Conservation (phyloP, 2,113 vertebrate genomes). For the Oryzias melastigma region DNA sequence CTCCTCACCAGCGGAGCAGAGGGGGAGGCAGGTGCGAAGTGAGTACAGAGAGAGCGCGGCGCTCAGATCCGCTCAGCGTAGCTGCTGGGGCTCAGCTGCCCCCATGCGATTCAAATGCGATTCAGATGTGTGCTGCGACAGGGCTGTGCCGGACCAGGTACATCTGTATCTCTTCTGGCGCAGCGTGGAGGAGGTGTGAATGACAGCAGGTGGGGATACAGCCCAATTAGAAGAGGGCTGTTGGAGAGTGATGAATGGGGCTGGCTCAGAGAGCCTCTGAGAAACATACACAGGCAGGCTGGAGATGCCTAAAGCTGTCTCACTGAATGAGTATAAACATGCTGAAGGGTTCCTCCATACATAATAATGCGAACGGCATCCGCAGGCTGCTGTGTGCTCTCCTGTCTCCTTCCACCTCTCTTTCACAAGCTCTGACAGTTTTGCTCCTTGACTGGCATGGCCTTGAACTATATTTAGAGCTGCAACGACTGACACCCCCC, state of each 20-base stretch:
- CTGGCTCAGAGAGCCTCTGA: slow-evolving; percentile 66
- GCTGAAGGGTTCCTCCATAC: slow-evolving; percentile 63
- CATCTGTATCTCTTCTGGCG: slow-evolving; percentile 72
- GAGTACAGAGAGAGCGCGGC: slow-evolving; percentile 30
- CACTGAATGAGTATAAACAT: slow-evolving; percentile 76
- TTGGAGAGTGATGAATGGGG: slow-evolving; percentile 78
- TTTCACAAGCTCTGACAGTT: slow-evolving; percentile 66
- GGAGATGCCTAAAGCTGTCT: slow-evolving; percentile 75
- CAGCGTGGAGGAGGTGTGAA: slow-evolving; percentile 68
- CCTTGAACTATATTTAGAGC: slow-evolving; percentile 69
- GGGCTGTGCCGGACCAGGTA: slow-evolving; percentile 57
- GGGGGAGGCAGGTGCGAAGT: slow-evolving; percentile 47
- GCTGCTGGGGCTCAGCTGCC: slow-evolving; percentile 59
- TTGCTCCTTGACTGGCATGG: slow-evolving; percentile 58
- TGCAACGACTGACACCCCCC: slow-evolving; percentile 38
- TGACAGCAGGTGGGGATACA: slow-evolving; percentile 78
- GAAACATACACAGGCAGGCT: slow-evolving; percentile 62
- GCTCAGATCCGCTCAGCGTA: slow-evolving; percentile 44
- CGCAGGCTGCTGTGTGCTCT: slow-evolving; percentile 49
- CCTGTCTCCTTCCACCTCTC: slow-evolving; percentile 47
- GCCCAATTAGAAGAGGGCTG: slow-evolving; percentile 78
- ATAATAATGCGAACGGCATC: slow-evolving; percentile 63
- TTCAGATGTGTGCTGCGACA: slow-evolving; percentile 50
- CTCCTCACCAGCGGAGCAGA: slow-evolving; percentile 50
- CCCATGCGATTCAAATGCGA: slow-evolving; percentile 76